A percentile compares a stretch with the other conserved stretches of the same genome.
Evolutionary conservation across 1,140 invertebrate genomes (phyloP).

Genomic region (Pogonomyrmex barbatus): DNA sequence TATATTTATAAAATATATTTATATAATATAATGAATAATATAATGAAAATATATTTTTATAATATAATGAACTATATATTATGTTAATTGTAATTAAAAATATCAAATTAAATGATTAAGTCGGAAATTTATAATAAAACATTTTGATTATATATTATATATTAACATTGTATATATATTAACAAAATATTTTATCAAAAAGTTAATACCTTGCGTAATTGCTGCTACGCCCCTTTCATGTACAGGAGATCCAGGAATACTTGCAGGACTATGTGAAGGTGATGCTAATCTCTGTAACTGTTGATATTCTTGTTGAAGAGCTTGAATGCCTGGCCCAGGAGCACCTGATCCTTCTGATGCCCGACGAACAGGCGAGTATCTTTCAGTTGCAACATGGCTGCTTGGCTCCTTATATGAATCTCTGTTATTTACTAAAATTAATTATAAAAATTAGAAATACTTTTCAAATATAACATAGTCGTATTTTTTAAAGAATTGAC

Average conservation of each 20-base stretch:
- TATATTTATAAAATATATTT: background rate
- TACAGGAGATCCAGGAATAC: conserved; percentile 89
- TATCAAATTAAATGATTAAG: background rate
- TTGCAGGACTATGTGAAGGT: conserved; percentile 86
- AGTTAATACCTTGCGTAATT: conserved; percentile 90
- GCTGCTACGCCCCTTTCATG: conserved; percentile 89
- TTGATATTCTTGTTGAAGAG: conserved; percentile 91
- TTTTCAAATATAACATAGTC: background rate
- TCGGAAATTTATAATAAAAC: background rate
- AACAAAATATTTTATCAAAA: background rate
- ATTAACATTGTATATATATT: background rate
- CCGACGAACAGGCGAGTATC: conserved; percentile 95
- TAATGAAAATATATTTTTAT: no score
- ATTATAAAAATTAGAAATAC: conserved; percentile 53
- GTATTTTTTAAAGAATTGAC: no score
- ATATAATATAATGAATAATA: background rate
- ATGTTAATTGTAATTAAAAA: no score
- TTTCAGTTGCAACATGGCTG: conserved; percentile 88
- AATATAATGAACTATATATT: no score
- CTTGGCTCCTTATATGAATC: conserved; percentile 85
- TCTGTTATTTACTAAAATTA: conserved; percentile 79
- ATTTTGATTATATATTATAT: background rate
- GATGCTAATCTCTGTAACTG: conserved; percentile 88
- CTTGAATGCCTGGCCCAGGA: conserved; percentile 87
- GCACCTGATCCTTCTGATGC: conserved; percentile 92